These are phyloP conservation scores for Agapornis roseicollis DNA, from an alignment of 2,113 vertebrate species.

Conservation along the genomic window DNA sequence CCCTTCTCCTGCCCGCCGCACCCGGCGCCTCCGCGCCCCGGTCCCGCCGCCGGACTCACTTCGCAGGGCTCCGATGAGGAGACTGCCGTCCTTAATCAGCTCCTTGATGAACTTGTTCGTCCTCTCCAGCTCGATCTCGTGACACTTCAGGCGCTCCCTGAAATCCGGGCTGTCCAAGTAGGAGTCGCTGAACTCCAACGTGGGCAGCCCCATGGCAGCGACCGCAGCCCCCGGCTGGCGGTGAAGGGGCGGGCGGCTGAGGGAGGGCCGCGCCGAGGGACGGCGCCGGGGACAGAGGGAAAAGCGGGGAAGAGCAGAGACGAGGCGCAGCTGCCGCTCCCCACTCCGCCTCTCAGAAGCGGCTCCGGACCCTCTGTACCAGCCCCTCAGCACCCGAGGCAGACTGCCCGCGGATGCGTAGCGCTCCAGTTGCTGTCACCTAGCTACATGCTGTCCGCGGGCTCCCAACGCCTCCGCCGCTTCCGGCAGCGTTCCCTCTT, in stretches of 20 bases:
- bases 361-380: not conserved
- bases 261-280: not conserved
- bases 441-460: slow-evolving; percentile 55
- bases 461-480: slow-evolving; percentile 15
- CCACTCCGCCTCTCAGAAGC: not conserved
- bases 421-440: slow-evolving; percentile 30
- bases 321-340: not conserved
- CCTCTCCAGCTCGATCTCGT: slow-evolving; percentile 93
- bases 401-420: not conserved
- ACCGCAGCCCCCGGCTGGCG: not conserved
- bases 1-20: not conserved
- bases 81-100: slow-evolving; percentile 93
- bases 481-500: slow-evolving; percentile 57
- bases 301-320: not conserved
- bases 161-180: slow-evolving; percentile 97
- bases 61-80: slow-evolving; percentile 89
- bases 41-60: slow-evolving; percentile 78
- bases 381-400: not conserved
- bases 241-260: not conserved
- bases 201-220: slow-evolving; percentile 89
- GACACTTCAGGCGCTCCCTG: slow-evolving; percentile 92
- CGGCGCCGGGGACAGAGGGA: not conserved
- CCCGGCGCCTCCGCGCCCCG: not conserved
- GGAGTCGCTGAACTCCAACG: slow-evolving; percentile 97
- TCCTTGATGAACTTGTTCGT: slow-evolving; percentile 99